phyloP scores from a whole-genome alignment of 2,888 invertebrate genomes.

The Drosophila antonietae region DNA sequence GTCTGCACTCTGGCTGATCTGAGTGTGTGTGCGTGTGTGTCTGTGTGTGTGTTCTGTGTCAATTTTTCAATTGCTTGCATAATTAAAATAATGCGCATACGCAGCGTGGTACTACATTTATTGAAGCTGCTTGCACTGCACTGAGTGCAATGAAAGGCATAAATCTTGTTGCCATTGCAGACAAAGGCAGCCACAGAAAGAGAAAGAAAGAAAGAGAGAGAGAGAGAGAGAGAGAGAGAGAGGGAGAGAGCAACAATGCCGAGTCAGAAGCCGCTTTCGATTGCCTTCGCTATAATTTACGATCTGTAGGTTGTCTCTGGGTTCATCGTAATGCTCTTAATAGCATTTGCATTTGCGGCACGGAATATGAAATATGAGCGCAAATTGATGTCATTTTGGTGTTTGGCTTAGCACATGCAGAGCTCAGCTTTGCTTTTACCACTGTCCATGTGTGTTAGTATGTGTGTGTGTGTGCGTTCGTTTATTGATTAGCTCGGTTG shows the following conservation, averaged over 20 bases:
- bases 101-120: constrained; percentile 64
- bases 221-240: background rate
- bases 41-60: constrained; percentile 29
- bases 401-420: constrained; percentile 53
- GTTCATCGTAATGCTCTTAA: constrained; percentile 63
- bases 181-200: constrained; percentile 27
- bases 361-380: constrained; percentile 60
- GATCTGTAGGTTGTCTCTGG: constrained; percentile 46
- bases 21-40: constrained; percentile 3
- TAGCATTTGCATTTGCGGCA: constrained; percentile 50
- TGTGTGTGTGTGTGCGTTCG: constrained; percentile 16
- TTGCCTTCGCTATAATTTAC: constrained; percentile 61
- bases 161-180: constrained; percentile 50
- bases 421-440: constrained; percentile 29
- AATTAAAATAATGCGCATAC: constrained; percentile 67
- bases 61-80: constrained; percentile 64
- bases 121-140: constrained; percentile 41
- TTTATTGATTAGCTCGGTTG: constrained; percentile 58
- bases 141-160: constrained; percentile 50
- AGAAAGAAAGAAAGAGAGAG: background rate
- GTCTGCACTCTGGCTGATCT: background rate
- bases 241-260: constrained; percentile 21
- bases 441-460: background rate
- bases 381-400: constrained; percentile 61
- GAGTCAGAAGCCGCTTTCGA: constrained; percentile 39